Conservation (phyloP, 2,888 invertebrate genomes). For the Ashinkailepas kermadecensis region DNA sequence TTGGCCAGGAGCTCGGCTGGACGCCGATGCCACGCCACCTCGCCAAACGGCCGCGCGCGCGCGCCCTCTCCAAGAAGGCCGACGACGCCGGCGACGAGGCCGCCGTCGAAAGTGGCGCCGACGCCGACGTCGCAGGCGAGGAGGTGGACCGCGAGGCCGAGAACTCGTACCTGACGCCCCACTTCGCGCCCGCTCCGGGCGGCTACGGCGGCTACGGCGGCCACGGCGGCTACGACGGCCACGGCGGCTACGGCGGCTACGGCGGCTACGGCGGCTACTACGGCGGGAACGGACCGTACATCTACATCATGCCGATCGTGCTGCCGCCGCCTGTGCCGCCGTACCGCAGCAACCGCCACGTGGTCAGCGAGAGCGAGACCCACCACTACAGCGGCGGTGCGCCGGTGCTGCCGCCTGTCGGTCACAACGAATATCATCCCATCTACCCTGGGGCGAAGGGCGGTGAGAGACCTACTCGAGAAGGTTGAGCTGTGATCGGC, state of each 20-base stretch:
- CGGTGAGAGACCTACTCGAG: not conserved
- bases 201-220: conserved; percentile 10
- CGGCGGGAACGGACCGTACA: not conserved
- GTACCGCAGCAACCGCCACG: not conserved
- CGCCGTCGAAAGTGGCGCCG: too few relatives aligned
- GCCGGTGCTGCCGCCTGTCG: not conserved
- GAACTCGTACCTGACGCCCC: not conserved
- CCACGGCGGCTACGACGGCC: not conserved
- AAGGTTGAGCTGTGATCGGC: too few relatives aligned
- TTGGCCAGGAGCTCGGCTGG: not conserved
- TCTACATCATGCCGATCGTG: conserved; percentile 16
- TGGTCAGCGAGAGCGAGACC: not conserved
- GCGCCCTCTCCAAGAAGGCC: not conserved
- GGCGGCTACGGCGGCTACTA: not conserved
- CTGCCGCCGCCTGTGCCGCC: not conserved
- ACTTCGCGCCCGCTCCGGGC: not conserved
- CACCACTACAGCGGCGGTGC: not conserved
- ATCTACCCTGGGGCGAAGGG: not conserved
- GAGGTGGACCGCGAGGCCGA: not conserved
- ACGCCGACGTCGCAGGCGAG: too few relatives aligned
- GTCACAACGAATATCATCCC: not conserved
- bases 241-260: not conserved
- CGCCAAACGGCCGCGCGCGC: not conserved
- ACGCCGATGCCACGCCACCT: not conserved
- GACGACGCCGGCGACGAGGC: not conserved